Conservation (phyloP, 2,113 vertebrate genomes). For the Hylia prasina region DNA sequence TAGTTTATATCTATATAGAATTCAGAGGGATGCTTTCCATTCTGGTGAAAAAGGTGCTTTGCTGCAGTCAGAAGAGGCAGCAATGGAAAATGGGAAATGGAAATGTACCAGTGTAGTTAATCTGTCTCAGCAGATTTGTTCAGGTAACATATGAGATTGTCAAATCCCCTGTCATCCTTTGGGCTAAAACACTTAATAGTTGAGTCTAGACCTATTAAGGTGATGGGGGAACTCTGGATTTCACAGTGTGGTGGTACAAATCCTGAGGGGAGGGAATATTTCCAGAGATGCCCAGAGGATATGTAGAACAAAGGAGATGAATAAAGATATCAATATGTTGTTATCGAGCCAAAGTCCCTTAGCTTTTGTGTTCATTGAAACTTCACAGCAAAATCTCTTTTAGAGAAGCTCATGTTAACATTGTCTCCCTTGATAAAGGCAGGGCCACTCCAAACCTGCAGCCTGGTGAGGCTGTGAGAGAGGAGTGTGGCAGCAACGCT, state of each 20-base stretch:
- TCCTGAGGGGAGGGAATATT: not conserved
- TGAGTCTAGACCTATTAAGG: not conserved
- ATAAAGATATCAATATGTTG: not conserved
- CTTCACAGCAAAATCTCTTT: not conserved
- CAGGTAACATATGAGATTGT: not conserved
- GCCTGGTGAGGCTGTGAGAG: not conserved
- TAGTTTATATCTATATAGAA: not conserved
- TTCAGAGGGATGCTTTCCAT: not conserved
- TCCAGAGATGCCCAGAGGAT: not conserved
- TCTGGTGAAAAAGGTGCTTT: not conserved
- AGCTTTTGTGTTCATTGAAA: not conserved
- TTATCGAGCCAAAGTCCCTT: not conserved
- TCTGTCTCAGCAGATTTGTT: conserved; percentile 2
- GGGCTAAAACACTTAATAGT: conserved; percentile 21
- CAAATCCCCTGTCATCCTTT: conserved; percentile 16
- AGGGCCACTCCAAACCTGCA: not conserved
- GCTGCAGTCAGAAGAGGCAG: not conserved
- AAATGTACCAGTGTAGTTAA: not conserved
- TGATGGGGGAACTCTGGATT: not conserved
- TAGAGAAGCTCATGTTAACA: not conserved
- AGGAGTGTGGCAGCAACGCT: not conserved
- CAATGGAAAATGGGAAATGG: not conserved
- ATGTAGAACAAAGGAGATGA: not conserved
- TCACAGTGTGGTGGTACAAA: not conserved
- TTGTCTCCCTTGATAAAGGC: not conserved